Evolutionary conservation across 2,888 invertebrate species (phyloP), one percentile per base, ranked within the genome.

Genomic region (Pristionchus fissidentatus): DNA sequence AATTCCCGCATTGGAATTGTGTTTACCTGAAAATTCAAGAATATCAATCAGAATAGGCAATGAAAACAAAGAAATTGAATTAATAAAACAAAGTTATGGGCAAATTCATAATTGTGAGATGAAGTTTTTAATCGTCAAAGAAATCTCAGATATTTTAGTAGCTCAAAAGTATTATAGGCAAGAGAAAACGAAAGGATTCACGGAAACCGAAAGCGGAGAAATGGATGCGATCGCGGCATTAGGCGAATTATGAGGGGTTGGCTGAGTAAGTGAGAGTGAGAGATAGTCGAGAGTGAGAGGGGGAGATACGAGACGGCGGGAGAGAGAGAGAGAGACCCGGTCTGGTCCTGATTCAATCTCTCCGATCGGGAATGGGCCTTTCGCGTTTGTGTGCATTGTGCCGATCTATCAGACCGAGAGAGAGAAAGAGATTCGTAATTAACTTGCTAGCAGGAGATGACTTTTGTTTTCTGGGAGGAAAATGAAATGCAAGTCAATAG

Each of bases 261-360:
- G 19, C 8, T 10, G 70, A 70, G 70, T 70, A 70, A 70, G 70
- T 41, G 70, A 26, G 70, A 70, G 70, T 60, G 60, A 60, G 70
- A 70, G 38, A 43, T 70, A 35, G 41, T n/a, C n/a, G n/a, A n/a
- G n/a, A 60, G 26, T 60, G 60, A 26, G n/a, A 60, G 26, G 8
- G 38, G n/a, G 26, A 38, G 79, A 29, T 26, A 57, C 10, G 32
- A 52, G 52, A 13, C 3, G 19, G 32, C 52, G 57, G 41, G 38
- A 57, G 38, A 38, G 79, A 49, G 57, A 55, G 41, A 79, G 79
- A 38, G 55, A 57, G 32, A 57, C 38, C n/a, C 55, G 19, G 79
- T 38, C 52, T 38, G 79, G 79, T 49, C 49, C 75, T 77, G 75
- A 77, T 77, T 49, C 46, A 49, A 77, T 77, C 75, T 77, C 41